A percentile compares a stretch with the other conserved stretches of the same genome.
Conservation (phyloP, 2,113 vertebrate genomes). For the Trematomus loennbergii region DNA sequence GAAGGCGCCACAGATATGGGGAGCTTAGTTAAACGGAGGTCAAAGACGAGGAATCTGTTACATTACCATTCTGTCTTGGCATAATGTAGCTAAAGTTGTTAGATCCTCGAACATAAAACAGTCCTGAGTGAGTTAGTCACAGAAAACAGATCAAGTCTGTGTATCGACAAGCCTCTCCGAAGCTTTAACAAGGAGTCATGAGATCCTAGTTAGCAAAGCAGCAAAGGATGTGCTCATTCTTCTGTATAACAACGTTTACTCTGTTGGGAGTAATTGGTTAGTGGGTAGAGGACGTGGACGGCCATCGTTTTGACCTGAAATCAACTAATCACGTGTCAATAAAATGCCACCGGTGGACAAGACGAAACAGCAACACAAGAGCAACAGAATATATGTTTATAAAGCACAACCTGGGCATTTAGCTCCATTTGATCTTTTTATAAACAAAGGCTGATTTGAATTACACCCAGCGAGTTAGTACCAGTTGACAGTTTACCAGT, state of each 20-base stretch:
- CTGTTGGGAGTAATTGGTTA: conserved; percentile 10
- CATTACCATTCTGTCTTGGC: background rate
- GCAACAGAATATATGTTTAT: background rate
- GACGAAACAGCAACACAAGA: background rate
- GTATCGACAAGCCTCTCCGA: background rate
- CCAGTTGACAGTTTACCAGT: background rate
- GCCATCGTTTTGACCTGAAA: conserved; percentile 17
- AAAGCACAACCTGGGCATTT: background rate
- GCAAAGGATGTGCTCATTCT: conserved; percentile 36
- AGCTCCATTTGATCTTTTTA: background rate
- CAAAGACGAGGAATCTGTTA: background rate
- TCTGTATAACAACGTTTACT: conserved; percentile 8
- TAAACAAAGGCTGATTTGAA: background rate
- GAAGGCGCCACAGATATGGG: background rate
- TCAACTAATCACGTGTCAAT: background rate
- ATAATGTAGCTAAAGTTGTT: background rate
- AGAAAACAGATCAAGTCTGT: background rate
- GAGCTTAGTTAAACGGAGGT: background rate
- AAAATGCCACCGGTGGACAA: background rate
- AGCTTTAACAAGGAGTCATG: conserved; percentile 28
- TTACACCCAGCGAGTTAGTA: background rate
- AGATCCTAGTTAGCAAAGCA: conserved; percentile 12
- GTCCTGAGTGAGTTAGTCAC: background rate
- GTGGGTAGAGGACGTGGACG: conserved; percentile 2
- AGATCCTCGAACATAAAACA: background rate